A percentile compares a stretch with the other conserved stretches of the same genome.
Evolutionary conservation across 2,113 vertebrate species (phyloP).

Genomic region (Aix galericulata): DNA sequence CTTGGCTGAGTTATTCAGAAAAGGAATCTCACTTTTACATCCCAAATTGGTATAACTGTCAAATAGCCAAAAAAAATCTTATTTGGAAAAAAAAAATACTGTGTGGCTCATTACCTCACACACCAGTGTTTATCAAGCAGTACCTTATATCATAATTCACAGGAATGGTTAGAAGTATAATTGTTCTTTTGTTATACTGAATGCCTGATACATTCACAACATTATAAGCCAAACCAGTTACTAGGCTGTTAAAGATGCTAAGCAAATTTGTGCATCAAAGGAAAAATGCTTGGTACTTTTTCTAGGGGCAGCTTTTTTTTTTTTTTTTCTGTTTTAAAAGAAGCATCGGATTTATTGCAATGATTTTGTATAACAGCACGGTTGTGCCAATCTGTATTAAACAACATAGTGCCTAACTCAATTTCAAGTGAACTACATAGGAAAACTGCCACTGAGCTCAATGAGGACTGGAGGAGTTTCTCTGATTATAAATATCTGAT

Average conservation of each 20-base stretch:
- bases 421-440: background rate
- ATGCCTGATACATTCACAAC: accelerated
- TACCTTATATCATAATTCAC: background rate
- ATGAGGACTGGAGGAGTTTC: background rate
- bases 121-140: background rate
- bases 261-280: background rate
- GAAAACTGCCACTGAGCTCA: background rate
- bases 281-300: background rate
- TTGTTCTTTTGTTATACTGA: background rate
- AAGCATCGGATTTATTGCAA: background rate
- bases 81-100: background rate
- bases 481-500: background rate
- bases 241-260: background rate
- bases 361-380: background rate
- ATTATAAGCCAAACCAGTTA: background rate
- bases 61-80: background rate
- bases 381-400: background rate
- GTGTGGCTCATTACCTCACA: background rate
- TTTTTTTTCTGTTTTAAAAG: background rate
- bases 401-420: background rate
- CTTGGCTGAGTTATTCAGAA: background rate
- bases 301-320: too few species aligned
- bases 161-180: background rate
- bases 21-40: background rate
- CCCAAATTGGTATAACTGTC: background rate